A percentile compares a stretch with the other conserved stretches of the same genome.
phyloP scores from a whole-genome alignment of 2,113 vertebrate species.

The Nyctereutes procyonoides region DNA sequence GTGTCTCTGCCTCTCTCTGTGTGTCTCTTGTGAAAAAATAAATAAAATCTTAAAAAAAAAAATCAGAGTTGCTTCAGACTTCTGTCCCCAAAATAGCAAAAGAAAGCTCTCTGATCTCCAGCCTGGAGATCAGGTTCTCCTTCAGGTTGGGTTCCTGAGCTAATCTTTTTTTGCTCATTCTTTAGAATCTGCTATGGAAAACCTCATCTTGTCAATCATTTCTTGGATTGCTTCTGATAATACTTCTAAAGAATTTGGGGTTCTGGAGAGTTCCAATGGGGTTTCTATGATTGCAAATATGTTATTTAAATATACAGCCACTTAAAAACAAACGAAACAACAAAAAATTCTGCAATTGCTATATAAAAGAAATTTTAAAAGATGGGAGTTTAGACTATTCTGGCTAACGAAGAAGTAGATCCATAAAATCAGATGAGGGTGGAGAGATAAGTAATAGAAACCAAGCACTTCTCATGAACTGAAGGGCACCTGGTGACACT shows the following conservation, averaged over 20 bases:
- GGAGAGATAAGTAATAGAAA: not conserved
- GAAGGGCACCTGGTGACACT: not conserved
- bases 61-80: slow-evolving; percentile 23
- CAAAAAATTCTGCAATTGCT: not conserved
- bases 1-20: too few relatives aligned
- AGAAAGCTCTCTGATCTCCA: slow-evolving; percentile 28
- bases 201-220: not conserved
- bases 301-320: slow-evolving; percentile 4
- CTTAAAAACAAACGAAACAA: not conserved
- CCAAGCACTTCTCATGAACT: not conserved
- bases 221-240: not conserved
- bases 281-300: not conserved
- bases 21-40: too few relatives aligned
- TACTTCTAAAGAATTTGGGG: not conserved
- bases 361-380: slow-evolving; percentile 3
- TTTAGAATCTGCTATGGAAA: not conserved
- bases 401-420: slow-evolving; percentile 4
- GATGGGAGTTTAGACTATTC: not conserved
- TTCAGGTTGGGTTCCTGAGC: not conserved
- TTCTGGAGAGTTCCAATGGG: not conserved
- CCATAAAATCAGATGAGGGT: not conserved
- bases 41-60: too few relatives aligned
- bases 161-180: not conserved
- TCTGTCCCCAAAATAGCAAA: not conserved
- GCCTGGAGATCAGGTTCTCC: not conserved